Evolutionary conservation across 2,888 invertebrate genomes (phyloP).

Genomic region (Drosophila robusta): DNA sequence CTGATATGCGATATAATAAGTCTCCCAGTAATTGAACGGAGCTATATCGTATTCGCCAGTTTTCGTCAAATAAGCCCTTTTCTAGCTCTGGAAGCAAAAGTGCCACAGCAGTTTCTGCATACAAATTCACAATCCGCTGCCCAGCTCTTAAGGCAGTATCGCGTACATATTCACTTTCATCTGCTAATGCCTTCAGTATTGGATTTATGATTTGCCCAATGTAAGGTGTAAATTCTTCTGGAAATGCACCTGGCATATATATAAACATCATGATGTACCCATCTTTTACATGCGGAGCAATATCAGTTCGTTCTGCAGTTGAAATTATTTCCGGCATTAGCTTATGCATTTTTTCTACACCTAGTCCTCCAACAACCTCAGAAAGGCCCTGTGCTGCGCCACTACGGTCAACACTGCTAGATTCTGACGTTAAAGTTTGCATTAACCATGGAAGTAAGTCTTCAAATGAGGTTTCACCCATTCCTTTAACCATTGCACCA

Average conservation of each 20-base stretch:
- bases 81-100: constrained; percentile 97
- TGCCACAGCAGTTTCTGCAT: constrained; percentile 97
- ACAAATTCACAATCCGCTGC: constrained; percentile 97
- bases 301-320: constrained; percentile 96
- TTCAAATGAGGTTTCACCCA: constrained; percentile 98
- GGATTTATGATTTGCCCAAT: constrained; percentile 98
- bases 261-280: constrained; percentile 99
- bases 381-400: constrained; percentile 99
- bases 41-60: constrained; percentile 98
- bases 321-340: constrained; percentile 98
- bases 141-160: constrained; percentile 99
- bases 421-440: constrained; percentile 98
- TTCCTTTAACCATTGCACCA: constrained; percentile 98
- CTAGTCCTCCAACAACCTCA: constrained; percentile 98
- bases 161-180: constrained; percentile 99
- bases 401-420: constrained; percentile 97
- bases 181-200: constrained; percentile 97
- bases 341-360: constrained; percentile 96
- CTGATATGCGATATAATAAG: constrained; percentile 97
- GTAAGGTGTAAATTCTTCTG: constrained; percentile 97
- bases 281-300: constrained; percentile 98
- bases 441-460: constrained; percentile 99
- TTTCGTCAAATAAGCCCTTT: constrained; percentile 97
- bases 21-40: constrained; percentile 98
- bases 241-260: constrained; percentile 99